A percentile compares a stretch with the other conserved stretches of the same genome.
phyloP scores from a whole-genome alignment of 2,797 vertebrate species.

The Diplodus puntazzo region DNA sequence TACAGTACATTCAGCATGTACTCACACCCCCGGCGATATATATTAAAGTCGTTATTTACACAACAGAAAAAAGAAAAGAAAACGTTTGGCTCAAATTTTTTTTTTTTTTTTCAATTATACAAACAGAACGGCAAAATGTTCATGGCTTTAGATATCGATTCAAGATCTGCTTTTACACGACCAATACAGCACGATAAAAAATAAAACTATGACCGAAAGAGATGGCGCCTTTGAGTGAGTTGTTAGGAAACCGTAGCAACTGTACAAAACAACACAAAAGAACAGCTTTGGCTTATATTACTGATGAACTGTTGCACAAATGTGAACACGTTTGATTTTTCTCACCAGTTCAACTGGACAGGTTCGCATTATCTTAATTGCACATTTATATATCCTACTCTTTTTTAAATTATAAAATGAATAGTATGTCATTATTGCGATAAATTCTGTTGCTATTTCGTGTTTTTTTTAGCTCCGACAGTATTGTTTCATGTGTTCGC shows the following conservation, averaged over 20 bases:
- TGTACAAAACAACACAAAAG: conserved; percentile 91
- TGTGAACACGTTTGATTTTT: conserved; percentile 85
- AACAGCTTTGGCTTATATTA: conserved; percentile 99
- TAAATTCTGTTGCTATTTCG: conserved; percentile 85
- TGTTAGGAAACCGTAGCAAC: conserved; percentile 91
- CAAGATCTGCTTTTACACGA: conserved; percentile 93
- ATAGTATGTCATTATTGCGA: conserved; percentile 80
- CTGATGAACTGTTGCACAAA: conserved; percentile 96
- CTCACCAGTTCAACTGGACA: conserved; percentile 84
- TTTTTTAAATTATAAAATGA: conserved; percentile 86
- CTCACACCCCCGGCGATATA: conserved; percentile 96
- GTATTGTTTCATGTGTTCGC: conserved; percentile 46
- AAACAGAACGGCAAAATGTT: conserved; percentile 96
- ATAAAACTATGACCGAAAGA: conserved; percentile 84
- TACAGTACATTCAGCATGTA: conserved; percentile 91
- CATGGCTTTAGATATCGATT: conserved; percentile 98
- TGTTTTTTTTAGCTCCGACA: conserved; percentile 62
- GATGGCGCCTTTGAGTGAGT: conserved; percentile 81
- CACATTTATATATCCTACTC: conserved; percentile 91
- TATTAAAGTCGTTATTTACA: conserved; percentile 92
- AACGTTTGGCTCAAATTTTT: conserved; percentile 94
- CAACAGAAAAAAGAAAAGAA: conserved; percentile 71
- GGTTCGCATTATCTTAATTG: conserved; percentile 83
- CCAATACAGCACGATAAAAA: conserved; percentile 90
- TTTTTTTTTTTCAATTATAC: conserved; percentile 91